Percentiles rank a stretch among this genome's conserved stretches.
phyloP scores from a whole-genome alignment of 2,888 invertebrate genomes.

The Gerosis bhagava region DNA sequence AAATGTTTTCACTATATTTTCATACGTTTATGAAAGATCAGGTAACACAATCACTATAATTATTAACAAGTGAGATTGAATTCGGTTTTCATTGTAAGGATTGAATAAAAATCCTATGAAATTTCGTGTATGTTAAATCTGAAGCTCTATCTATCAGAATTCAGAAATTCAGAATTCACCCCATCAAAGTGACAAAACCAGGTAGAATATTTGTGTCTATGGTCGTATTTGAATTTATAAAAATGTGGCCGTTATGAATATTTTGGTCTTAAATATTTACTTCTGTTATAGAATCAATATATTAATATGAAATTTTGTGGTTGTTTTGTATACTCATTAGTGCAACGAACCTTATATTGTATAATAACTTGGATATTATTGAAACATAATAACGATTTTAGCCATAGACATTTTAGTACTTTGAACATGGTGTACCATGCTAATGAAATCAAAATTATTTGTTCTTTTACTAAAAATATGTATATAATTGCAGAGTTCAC shows the following conservation, averaged over 20 bases:
- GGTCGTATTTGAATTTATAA: slow-evolving; percentile 58
- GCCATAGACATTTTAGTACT: too few relatives aligned
- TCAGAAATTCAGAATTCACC: slow-evolving; percentile 50
- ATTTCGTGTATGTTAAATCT: slow-evolving; percentile 67
- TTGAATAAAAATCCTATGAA: slow-evolving; percentile 54
- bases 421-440: too few relatives aligned
- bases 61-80: slow-evolving; percentile 18
- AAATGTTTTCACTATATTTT: slow-evolving; percentile 20
- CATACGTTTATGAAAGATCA: slow-evolving; percentile 27
- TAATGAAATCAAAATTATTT: too few relatives aligned
- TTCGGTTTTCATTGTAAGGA: slow-evolving; percentile 26
- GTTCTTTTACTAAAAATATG: too few relatives aligned
- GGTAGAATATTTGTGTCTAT: slow-evolving; percentile 60
- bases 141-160: slow-evolving; percentile 58
- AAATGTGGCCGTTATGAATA: slow-evolving; percentile 45
- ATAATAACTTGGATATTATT: too few relatives aligned
- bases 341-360: too few relatives aligned
- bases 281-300: too few relatives aligned
- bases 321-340: too few relatives aligned
- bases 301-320: too few relatives aligned
- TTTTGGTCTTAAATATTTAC: too few relatives aligned
- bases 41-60: slow-evolving; percentile 27
- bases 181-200: slow-evolving; percentile 67
- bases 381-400: too few relatives aligned
- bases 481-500: too few relatives aligned